A percentile compares a stretch with the other conserved stretches of the same genome.
phyloP scores from a whole-genome alignment of 2,888 invertebrate species.

The Synergus gifuensis region DNA sequence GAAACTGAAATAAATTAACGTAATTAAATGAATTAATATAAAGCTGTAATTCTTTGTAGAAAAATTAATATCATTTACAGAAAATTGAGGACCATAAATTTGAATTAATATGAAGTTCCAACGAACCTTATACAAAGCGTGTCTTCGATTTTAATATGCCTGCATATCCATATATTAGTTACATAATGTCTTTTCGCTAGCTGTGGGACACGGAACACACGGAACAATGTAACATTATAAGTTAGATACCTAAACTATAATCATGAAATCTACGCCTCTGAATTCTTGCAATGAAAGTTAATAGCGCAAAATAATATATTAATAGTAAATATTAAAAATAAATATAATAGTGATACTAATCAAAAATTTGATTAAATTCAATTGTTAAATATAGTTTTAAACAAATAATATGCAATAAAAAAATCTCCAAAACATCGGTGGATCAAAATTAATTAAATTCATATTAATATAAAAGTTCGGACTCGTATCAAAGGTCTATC shows the following conservation, averaged over 20 bases:
- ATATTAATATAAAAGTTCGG: not conserved
- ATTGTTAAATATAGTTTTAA: not conserved
- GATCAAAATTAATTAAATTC: not conserved
- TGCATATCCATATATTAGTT: not conserved
- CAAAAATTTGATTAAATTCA: not conserved
- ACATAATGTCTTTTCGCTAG: constrained; percentile 1
- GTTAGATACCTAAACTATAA: not conserved
- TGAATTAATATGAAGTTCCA: not conserved
- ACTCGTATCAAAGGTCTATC: not conserved
- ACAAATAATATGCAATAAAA: not conserved
- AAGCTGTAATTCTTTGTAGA: not conserved
- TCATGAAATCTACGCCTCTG: not conserved
- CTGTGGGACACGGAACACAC: not conserved
- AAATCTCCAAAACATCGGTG: not conserved
- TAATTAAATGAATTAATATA: not conserved
- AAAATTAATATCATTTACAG: not conserved
- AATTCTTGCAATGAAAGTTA: no score
- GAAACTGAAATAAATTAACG: not conserved
- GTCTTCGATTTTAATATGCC: not conserved
- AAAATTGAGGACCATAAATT: not conserved
- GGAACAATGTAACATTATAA: not conserved
- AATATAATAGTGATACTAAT: not conserved
- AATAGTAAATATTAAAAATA: not conserved
- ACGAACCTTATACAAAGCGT: no score
- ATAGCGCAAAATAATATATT: no score